Evolutionary conservation across 2,888 invertebrate species (phyloP).

Genomic region (Proisotoma minuta): DNA sequence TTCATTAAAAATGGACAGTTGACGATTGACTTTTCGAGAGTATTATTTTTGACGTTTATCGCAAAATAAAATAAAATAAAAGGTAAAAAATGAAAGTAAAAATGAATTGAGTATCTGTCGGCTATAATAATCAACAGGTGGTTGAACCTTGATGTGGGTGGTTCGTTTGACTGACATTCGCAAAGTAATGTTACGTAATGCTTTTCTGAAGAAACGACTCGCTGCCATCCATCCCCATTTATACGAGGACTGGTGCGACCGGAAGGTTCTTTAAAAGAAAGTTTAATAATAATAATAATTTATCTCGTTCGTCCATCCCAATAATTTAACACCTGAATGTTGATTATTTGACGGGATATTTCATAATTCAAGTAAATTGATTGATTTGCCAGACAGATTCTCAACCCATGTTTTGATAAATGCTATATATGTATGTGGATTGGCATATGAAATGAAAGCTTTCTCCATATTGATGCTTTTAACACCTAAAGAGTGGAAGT

Average conservation of each 20-base stretch:
- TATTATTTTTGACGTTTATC: slow-evolving; percentile 9
- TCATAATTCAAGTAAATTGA: too few species aligned
- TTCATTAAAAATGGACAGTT: too few species aligned
- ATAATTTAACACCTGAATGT: too few species aligned
- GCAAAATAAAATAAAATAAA: background rate
- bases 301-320: too few species aligned
- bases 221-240: slow-evolving; percentile 53
- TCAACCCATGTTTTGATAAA: too few species aligned
- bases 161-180: slow-evolving; percentile 58
- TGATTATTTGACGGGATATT: too few species aligned
- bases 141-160: slow-evolving; percentile 57
- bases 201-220: slow-evolving; percentile 39
- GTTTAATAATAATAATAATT: too few species aligned
- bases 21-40: too few species aligned
- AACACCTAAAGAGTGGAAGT: slow-evolving; percentile 63
- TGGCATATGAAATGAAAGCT: too few species aligned
- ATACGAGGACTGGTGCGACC: slow-evolving; percentile 52
- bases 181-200: slow-evolving; percentile 52
- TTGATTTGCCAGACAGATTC: too few species aligned
- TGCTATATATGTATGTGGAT: too few species aligned
- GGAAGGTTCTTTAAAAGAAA: slow-evolving; percentile 53
- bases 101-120: background rate
- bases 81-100: background rate
- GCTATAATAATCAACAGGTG: background rate
- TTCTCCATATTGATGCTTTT: slow-evolving; percentile 43